A percentile compares a stretch with the other conserved stretches of the same genome.
phyloP scores from a whole-genome alignment of 2,113 vertebrate genomes.

The Calonectris borealis region DNA sequence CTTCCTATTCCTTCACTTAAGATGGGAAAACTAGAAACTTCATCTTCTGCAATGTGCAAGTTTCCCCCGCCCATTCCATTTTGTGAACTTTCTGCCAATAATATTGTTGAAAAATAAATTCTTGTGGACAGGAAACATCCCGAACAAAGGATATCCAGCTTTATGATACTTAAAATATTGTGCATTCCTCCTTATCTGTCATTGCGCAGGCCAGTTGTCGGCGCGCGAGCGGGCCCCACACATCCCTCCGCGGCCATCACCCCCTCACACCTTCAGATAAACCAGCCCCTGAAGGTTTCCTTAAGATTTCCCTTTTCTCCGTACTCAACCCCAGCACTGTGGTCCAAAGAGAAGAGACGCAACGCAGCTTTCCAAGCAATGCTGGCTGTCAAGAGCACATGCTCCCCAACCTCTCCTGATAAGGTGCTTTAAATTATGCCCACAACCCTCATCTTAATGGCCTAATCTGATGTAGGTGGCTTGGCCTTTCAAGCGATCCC shows the following conservation, averaged over 20 bases:
- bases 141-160: neutral
- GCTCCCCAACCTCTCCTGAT: neutral
- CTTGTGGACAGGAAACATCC: conserved; percentile 13
- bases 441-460: neutral
- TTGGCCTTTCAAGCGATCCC: neutral
- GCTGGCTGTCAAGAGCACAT: neutral
- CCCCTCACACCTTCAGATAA: neutral
- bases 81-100: neutral
- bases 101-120: neutral
- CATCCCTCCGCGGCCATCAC: rapidly evolving
- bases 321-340: rapidly evolving
- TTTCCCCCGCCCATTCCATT: neutral
- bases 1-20: neutral
- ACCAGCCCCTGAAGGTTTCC: neutral
- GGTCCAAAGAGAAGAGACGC: rapidly evolving
- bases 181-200: neutral
- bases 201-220: rapidly evolving
- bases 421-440: neutral
- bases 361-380: rapidly evolving
- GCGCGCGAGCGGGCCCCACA: rapidly evolving
- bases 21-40: neutral
- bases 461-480: neutral
- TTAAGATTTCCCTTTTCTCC: neutral
- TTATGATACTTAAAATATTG: neutral
- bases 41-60: rapidly evolving